Percentiles rank a stretch among this genome's conserved stretches.
Conservation (phyloP, 2,888 invertebrate species). For the Syrphus vitripennis region DNA sequence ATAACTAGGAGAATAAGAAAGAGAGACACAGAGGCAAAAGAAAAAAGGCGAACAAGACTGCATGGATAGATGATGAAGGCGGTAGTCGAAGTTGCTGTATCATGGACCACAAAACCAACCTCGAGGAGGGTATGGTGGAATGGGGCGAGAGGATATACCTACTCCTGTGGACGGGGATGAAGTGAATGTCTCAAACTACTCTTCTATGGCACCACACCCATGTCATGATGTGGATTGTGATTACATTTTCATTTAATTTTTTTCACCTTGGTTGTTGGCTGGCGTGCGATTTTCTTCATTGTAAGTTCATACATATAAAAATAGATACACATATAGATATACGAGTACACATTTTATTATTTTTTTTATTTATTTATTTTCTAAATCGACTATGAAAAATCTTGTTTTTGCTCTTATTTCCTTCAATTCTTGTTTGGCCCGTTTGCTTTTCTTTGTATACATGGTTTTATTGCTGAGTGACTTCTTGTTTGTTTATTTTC, state of each 20-base stretch:
- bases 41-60: conserved; percentile 13
- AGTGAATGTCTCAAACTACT: conserved; percentile 71
- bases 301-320: conserved; percentile 19
- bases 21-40: conserved; percentile 44
- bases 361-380: conserved; percentile 70
- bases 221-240: conserved; percentile 71
- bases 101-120: conserved; percentile 20
- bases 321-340: conserved; percentile 11
- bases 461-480: conserved; percentile 64
- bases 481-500: conserved; percentile 70
- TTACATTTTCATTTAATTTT: conserved; percentile 72
- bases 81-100: conserved; percentile 39
- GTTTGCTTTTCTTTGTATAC: conserved; percentile 63
- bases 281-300: conserved; percentile 71
- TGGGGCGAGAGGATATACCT: conserved; percentile 7
- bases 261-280: conserved; percentile 72
- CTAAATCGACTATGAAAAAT: conserved; percentile 70
- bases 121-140: neutral
- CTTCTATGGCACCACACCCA: conserved; percentile 71
- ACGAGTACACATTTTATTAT: neutral
- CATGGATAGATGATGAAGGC: conserved; percentile 45
- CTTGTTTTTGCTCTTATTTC: conserved; percentile 71
- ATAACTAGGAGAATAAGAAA: conserved; percentile 37
- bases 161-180: conserved; percentile 62
- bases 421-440: conserved; percentile 67